Evolutionary conservation across 2,797 vertebrate species (phyloP), one percentile per base, ranked within the genome.

Genomic region (Pseudocheirus occidentalis): DNA sequence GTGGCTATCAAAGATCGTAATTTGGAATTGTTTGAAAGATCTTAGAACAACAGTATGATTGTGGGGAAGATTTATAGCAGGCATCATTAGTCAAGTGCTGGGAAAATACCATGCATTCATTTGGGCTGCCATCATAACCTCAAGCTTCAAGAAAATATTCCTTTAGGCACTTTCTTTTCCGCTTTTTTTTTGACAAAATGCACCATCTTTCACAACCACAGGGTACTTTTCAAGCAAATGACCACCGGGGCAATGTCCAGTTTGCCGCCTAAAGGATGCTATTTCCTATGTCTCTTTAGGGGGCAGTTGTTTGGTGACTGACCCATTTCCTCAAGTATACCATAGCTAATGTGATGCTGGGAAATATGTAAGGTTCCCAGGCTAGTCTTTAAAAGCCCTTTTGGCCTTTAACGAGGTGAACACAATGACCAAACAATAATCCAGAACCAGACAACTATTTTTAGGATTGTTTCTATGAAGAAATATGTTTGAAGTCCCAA

Each of bases 121-220:
- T 93, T 31, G 57, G n/a, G 90, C 90, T 90, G 66, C 55, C 31
- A 91, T 96, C 91, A 66, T 93, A 95, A 91, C 4, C 95, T 97
- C 40, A 94, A 2, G 46, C n/a, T 59, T 27, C 18, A 73, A 4
- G 94, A 97, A 97, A 31, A 55, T 4, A 16, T 95, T 95, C 95
- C 95, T 94, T 94, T 90, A 95, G 14, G 40, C 73, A 87, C 10
- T 87, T 50, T 87, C 73, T 87, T 50, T 87, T 50, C 40, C 27
- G 40, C 40, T 27, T 58, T 58, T 58, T 58, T 57, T 58, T 87
- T 46, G 73, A 87, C 40, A 87, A 87, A 87, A 87, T 9, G 21
- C 40, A 50, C 40, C 40, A 87, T 87, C 40, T 87, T 87, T 87
- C 73, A 87, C 40, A 46, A 18, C 2, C 40, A 87, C 24, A 27